These are phyloP conservation scores for Nipponia nippon DNA, from an alignment of 2,113 vertebrate genomes.

Conservation along the genomic window DNA sequence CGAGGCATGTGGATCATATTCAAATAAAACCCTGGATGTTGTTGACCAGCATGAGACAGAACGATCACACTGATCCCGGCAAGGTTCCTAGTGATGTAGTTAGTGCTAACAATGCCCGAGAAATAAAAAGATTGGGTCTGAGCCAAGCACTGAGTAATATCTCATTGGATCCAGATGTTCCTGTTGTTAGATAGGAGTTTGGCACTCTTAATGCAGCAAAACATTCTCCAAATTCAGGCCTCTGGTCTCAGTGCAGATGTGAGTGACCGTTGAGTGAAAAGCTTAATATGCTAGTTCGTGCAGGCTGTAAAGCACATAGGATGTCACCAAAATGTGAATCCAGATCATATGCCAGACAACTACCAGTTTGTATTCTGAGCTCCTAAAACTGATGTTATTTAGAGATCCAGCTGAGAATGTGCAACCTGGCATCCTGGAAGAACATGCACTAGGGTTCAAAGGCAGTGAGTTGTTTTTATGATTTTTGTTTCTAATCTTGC, in stretches of 20 bases:
- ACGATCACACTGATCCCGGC: slow-evolving; percentile 47
- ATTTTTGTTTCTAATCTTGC: not conserved
- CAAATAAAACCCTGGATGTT: slow-evolving; percentile 53
- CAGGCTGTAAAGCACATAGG: not conserved
- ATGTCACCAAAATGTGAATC: not conserved
- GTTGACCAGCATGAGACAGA: slow-evolving; percentile 49
- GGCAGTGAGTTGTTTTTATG: not conserved
- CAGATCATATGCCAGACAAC: not conserved
- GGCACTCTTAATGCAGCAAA: not conserved
- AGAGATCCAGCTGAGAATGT: not conserved
- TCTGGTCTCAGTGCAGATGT: not conserved
- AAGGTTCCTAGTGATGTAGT: slow-evolving; percentile 48
- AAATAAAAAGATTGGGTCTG: slow-evolving; percentile 24
- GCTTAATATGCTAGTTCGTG: accelerated
- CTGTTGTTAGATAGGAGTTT: slow-evolving; percentile 15
- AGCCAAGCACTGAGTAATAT: slow-evolving; percentile 39
- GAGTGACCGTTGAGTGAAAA: not conserved
- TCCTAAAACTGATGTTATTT: not conserved
- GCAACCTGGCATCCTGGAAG: not conserved
- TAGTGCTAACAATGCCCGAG: slow-evolving; percentile 18
- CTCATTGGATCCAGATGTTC: slow-evolving; percentile 62
- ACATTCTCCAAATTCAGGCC: not conserved
- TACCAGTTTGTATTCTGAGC: not conserved
- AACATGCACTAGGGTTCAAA: not conserved
- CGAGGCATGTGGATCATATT: slow-evolving; percentile 19